phyloP scores from a whole-genome alignment of 2,888 invertebrate genomes.

The Torymus texanus region DNA sequence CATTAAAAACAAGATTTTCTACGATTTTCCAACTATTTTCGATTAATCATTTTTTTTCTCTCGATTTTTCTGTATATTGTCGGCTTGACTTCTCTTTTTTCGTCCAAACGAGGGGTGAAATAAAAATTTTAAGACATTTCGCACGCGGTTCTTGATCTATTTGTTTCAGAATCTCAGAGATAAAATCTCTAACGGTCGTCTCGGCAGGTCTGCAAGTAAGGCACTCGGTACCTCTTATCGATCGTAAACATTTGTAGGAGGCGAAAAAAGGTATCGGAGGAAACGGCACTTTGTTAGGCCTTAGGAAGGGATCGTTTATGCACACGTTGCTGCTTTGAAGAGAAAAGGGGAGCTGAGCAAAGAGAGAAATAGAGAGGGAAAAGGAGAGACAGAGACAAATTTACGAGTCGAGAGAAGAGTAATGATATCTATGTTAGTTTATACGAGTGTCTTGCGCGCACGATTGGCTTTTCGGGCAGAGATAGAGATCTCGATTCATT shows the following conservation, averaged over 20 bases:
- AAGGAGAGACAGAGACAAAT: background rate
- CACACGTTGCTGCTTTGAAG: conserved; percentile 28
- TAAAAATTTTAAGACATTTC: too few relatives aligned
- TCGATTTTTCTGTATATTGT: too few relatives aligned
- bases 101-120: too few relatives aligned
- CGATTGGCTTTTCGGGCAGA: conserved; percentile 23
- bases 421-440: conserved; percentile 41
- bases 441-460: too few relatives aligned
- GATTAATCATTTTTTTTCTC: too few relatives aligned
- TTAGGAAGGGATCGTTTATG: background rate
- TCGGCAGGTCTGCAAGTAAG: background rate
- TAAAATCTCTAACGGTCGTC: conserved; percentile 36
- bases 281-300: background rate
- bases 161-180: background rate
- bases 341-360: background rate
- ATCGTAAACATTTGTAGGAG: conserved; percentile 48
- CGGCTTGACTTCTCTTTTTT: too few relatives aligned
- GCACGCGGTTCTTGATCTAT: too few relatives aligned
- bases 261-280: background rate
- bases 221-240: conserved; percentile 49
- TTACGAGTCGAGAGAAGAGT: conserved; percentile 33
- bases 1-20: too few relatives aligned
- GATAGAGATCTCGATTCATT: conserved; percentile 23
- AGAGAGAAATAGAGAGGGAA: background rate
- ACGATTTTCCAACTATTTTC: too few relatives aligned